These are phyloP conservation scores for Daubentonia madagascariensis DNA, from an alignment of 2,113 vertebrate genomes.

Conservation along the genomic window DNA sequence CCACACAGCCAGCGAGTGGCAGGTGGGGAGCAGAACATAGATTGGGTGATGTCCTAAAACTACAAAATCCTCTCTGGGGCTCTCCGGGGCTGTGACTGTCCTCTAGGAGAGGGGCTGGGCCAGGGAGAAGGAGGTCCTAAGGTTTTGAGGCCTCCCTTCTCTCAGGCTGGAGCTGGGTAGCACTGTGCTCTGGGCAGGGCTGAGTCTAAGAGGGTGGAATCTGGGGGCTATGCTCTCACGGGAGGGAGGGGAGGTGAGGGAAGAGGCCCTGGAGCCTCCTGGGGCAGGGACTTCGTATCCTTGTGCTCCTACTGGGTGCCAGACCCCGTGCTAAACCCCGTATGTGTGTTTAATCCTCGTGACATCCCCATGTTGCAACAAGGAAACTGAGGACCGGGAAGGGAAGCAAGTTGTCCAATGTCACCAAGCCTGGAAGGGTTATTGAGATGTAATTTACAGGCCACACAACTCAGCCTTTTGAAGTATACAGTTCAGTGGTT, in stretches of 20 bases:
- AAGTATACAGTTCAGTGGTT: not conserved
- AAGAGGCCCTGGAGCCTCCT: not conserved
- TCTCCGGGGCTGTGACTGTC: not conserved
- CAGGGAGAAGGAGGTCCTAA: not conserved
- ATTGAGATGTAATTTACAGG: not conserved
- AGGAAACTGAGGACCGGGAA: not conserved
- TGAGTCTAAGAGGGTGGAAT: not conserved
- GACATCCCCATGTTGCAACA: fast-evolving
- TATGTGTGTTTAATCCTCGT: fast-evolving
- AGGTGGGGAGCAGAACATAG: not conserved
- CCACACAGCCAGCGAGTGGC: not conserved
- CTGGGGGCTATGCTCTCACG: not conserved
- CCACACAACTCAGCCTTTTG: not conserved
- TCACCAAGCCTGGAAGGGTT: not conserved
- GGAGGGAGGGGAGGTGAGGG: fast-evolving
- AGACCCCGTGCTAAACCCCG: not conserved
- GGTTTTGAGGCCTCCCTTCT: not conserved
- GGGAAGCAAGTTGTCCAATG: not conserved
- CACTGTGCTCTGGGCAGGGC: fast-evolving
- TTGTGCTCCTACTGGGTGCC: not conserved
- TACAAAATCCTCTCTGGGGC: not conserved
- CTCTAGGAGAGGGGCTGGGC: not conserved
- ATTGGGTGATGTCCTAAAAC: not conserved
- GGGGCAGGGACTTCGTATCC: not conserved
- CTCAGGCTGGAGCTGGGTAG: not conserved